These are phyloP conservation scores for Lasioglossum oenotherae DNA, from an alignment of 2,888 invertebrate genomes.

Conservation along the genomic window DNA sequence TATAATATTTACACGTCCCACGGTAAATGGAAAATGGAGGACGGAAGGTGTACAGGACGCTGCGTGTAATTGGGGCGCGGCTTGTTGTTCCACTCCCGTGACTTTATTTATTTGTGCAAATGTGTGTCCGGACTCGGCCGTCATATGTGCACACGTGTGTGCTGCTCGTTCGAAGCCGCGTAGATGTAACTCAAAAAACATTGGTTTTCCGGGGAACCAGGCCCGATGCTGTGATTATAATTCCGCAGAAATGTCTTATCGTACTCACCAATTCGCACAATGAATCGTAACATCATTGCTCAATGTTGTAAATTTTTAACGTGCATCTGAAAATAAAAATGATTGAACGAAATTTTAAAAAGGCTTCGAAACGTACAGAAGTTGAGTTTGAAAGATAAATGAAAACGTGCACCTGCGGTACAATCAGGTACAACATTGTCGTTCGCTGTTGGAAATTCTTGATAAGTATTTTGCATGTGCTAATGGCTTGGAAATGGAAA, in stretches of 20 bases:
- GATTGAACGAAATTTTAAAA: too few species aligned
- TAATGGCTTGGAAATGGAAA: background rate
- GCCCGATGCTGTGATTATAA: background rate
- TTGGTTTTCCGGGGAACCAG: background rate
- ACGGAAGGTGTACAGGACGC: background rate
- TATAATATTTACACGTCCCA: conserved; percentile 9
- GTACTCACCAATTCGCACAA: background rate
- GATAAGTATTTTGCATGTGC: background rate
- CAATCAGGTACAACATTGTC: background rate
- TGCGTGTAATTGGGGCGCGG: background rate
- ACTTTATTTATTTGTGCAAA: conserved; percentile 10
- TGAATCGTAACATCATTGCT: background rate
- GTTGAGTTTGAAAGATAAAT: background rate
- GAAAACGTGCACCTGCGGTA: background rate
- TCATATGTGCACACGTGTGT: background rate
- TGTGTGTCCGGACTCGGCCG: background rate
- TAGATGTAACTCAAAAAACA: background rate
- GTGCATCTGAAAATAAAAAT: too few species aligned
- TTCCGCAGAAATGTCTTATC: background rate
- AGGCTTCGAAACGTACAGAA: background rate
- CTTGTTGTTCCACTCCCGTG: background rate
- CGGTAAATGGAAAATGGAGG: conserved; percentile 7
- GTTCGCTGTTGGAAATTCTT: background rate
- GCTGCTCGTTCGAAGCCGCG: background rate
- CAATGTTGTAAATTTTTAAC: background rate